Conservation (phyloP, 2,888 invertebrate species). For the Oegoconia quadripuncta region DNA sequence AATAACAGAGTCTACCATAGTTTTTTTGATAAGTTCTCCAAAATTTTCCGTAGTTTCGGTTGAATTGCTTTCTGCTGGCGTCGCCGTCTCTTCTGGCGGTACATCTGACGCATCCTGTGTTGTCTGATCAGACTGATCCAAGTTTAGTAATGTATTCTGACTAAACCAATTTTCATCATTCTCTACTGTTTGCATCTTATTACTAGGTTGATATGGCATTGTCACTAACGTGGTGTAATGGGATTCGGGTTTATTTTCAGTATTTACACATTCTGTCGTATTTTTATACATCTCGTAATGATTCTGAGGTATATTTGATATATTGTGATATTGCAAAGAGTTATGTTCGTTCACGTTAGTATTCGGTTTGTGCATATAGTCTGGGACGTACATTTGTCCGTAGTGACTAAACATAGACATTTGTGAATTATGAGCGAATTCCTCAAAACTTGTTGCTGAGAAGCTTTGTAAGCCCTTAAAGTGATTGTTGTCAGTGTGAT, state of each 20-base stretch:
- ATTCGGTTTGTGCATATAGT: constrained; percentile 61
- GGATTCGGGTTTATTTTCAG: constrained; percentile 74
- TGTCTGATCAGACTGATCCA: constrained; percentile 59
- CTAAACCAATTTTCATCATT: constrained; percentile 75
- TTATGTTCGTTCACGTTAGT: constrained; percentile 49
- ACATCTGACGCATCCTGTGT: constrained; percentile 53
- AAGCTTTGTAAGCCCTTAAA: constrained; percentile 68
- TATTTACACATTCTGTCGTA: constrained; percentile 52
- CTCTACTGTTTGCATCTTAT: constrained; percentile 82
- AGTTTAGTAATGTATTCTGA: constrained; percentile 59
- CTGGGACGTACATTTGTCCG: constrained; percentile 67
- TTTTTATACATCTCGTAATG: constrained; percentile 68
- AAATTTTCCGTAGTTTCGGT: constrained; percentile 84
- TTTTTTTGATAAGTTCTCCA: constrained; percentile 94
- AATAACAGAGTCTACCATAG: constrained; percentile 93
- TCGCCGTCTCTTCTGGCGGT: constrained; percentile 33
- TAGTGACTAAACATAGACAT: constrained; percentile 74
- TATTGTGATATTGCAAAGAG: constrained; percentile 52
- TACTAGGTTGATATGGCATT: constrained; percentile 80
- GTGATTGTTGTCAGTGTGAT: constrained; percentile 48
- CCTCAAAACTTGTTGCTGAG: constrained; percentile 72
- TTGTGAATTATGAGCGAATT: constrained; percentile 75
- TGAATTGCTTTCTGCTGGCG: constrained; percentile 37
- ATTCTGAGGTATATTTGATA: constrained; percentile 47
- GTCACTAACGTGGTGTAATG: constrained; percentile 84